A percentile compares a stretch with the other conserved stretches of the same genome.
Evolutionary conservation across 2,888 invertebrate species (phyloP).

Genomic region (Ptilodon capucinus): DNA sequence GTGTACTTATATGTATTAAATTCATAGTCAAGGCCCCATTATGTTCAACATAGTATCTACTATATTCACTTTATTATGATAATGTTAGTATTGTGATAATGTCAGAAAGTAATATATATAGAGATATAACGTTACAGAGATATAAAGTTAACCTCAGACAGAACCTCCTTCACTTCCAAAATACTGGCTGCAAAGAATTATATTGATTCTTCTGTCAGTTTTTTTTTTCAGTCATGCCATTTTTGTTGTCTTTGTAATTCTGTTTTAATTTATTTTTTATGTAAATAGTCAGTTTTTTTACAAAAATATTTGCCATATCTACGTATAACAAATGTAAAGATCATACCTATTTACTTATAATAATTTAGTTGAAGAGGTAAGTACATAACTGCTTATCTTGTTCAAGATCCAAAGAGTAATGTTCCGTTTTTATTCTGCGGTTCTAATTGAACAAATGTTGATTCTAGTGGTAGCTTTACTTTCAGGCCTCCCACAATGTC

Average conservation of each 20-base stretch:
- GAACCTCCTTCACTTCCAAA: neutral
- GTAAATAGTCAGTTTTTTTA: neutral
- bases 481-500: conserved; percentile 25
- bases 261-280: neutral
- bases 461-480: too few relatives aligned
- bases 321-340: neutral
- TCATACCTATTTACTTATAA: neutral
- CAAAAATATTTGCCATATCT: neutral
- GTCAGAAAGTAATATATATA: too few relatives aligned
- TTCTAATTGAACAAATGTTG: too few relatives aligned
- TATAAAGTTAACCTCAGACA: too few relatives aligned
- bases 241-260: neutral
- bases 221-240: neutral
- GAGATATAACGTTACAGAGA: too few relatives aligned
- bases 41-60: too few relatives aligned
- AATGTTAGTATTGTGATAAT: too few relatives aligned
- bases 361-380: neutral
- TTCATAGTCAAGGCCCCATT: too few relatives aligned
- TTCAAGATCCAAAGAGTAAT: too few relatives aligned
- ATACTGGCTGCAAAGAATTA: neutral
- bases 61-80: too few relatives aligned
- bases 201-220: neutral
- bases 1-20: too few relatives aligned
- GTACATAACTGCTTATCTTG: neutral
- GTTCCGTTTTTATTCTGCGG: too few relatives aligned